Conservation (phyloP, 2,797 vertebrate genomes). For the Sebastes alutus region DNA sequence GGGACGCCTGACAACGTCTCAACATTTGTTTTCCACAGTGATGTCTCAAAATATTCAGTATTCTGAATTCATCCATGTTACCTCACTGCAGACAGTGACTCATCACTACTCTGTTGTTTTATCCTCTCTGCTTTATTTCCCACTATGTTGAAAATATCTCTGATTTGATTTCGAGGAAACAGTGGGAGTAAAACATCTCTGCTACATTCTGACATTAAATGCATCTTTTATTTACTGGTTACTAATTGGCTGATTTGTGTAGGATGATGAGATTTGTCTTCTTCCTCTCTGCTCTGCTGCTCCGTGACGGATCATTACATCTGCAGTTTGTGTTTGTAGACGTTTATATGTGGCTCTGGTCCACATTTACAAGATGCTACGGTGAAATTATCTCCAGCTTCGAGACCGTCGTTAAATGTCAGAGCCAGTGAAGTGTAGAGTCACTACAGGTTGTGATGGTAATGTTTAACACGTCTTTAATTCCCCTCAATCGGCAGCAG, state of each 20-base stretch:
- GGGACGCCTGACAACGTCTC: too few relatives aligned
- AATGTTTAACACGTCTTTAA: background rate
- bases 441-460: background rate
- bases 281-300: background rate
- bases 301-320: background rate
- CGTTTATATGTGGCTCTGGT: too few relatives aligned
- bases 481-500: background rate
- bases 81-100: background rate
- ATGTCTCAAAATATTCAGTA: too few relatives aligned
- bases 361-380: background rate
- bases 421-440: background rate
- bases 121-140: background rate
- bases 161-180: background rate
- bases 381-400: background rate
- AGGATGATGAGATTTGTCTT: background rate
- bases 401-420: background rate
- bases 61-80: too few relatives aligned
- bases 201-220: background rate
- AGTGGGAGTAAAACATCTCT: background rate
- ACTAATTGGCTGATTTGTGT: background rate
- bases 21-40: too few relatives aligned
- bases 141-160: background rate
- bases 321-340: background rate
- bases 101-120: background rate
- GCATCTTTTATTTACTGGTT: background rate